These are phyloP conservation scores for Phenganax stokvisi DNA, from an alignment of 92 coral and sea anemone genomes.

Conservation along the genomic window DNA sequence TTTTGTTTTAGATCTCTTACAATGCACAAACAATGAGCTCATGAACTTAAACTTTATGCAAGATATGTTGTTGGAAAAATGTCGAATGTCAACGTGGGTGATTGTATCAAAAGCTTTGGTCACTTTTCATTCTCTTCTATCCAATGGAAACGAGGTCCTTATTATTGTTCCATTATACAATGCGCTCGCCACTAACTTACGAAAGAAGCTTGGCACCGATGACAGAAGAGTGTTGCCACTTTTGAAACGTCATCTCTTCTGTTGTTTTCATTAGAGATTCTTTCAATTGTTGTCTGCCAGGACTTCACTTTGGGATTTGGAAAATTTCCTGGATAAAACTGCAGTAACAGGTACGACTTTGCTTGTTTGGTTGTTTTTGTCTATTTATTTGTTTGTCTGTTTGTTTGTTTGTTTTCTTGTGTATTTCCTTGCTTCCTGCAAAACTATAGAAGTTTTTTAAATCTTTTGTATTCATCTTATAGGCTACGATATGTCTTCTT, in stretches of 20 bases:
- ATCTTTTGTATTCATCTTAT: neutral
- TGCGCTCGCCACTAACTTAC: neutral
- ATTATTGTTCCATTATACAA: neutral
- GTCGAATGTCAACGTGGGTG: constrained; percentile 95
- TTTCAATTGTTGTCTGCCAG: constrained; percentile 82
- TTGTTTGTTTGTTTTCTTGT: constrained; percentile 2
- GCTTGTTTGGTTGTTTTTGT: neutral
- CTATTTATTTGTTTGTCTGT: neutral
- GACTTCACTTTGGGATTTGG: constrained; percentile 71
- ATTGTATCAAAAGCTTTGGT: constrained; percentile 90
- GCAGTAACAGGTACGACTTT: constrained; percentile 72
- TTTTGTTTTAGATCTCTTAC: constrained; percentile 62
- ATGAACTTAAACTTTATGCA: constrained; percentile 74
- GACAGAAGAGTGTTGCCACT: no score
- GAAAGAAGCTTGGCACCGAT: no score
- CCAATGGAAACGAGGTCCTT: neutral
- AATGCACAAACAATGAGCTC: constrained; percentile 75
- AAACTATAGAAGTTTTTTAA: neutral
- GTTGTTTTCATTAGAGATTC: constrained; percentile 52
- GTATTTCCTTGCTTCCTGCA: neutral
- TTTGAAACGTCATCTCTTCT: neutral
- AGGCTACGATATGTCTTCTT: constrained; percentile 98
- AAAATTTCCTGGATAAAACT: constrained; percentile 81
- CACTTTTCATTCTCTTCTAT: constrained; percentile 92
- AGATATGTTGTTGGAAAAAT: constrained; percentile 82